Evolutionary conservation across 2,888 invertebrate species (phyloP).

Genomic region (Caenorhabditis imperialis): DNA sequence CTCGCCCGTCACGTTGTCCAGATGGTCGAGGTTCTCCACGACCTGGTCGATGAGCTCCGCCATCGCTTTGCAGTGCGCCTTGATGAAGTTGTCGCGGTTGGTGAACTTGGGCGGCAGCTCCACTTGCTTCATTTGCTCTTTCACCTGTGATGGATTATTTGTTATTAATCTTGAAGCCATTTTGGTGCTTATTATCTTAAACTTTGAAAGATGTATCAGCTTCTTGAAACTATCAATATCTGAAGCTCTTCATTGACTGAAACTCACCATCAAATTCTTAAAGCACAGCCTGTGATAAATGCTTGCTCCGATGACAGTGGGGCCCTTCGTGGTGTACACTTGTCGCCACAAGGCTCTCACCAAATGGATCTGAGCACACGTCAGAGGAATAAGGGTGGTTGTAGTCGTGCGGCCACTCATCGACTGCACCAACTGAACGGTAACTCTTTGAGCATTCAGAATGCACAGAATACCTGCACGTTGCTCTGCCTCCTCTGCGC

Average conservation of each 20-base stretch:
- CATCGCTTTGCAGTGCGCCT: conserved; percentile 74
- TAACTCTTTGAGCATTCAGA: too few species aligned
- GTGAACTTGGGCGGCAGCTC: conserved; percentile 70
- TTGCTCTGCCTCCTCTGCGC: conserved; percentile 68
- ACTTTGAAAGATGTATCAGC: too few species aligned
- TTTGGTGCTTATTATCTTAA: too few species aligned
- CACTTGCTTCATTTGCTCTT: conserved; percentile 73
- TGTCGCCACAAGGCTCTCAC: conserved; percentile 69
- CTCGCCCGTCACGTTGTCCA: conserved; percentile 70
- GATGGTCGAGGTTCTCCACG: conserved; percentile 75
- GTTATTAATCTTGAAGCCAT: too few species aligned
- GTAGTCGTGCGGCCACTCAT: conserved; percentile 68
- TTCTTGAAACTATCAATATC: too few species aligned
- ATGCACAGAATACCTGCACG: conserved; percentile 58
- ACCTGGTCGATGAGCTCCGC: conserved; percentile 75
- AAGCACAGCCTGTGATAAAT: conserved; percentile 77
- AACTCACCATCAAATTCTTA: conserved; percentile 68
- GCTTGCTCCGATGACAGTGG: conserved; percentile 76
- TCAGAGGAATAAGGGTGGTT: conserved; percentile 76
- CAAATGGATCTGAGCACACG: conserved; percentile 76
- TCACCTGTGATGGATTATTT: conserved; percentile 54
- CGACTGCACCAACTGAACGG: conserved; percentile 59
- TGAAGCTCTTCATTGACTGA: too few species aligned
- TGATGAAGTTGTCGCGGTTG: conserved; percentile 75
- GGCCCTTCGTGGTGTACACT: conserved; percentile 70